Percentiles rank a stretch among this genome's conserved stretches.
phyloP scores from a whole-genome alignment of 2,113 vertebrate genomes.

The Australoheros scitulus region DNA sequence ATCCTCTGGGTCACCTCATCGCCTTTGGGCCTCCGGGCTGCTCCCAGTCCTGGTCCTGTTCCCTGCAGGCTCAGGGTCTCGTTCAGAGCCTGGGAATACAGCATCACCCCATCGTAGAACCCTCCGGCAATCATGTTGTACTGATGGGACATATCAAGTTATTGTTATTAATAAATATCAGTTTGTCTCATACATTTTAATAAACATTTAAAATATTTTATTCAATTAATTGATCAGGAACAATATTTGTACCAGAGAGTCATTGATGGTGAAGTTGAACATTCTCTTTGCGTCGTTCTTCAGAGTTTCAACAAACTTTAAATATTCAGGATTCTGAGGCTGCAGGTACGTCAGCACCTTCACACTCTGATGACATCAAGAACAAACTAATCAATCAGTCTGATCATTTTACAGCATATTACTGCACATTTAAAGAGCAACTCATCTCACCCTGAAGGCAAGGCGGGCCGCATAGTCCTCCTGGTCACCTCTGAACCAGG shows the following conservation, averaged over 20 bases:
- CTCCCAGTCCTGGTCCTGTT: neutral
- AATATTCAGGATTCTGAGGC: constrained; percentile 84
- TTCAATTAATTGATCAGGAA: neutral
- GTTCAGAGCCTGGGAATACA: constrained; percentile 89
- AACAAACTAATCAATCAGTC: neutral
- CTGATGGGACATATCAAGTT: constrained; percentile 18
- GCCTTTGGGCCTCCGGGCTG: constrained; percentile 37
- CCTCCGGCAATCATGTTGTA: constrained; percentile 90
- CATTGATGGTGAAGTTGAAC: constrained; percentile 86
- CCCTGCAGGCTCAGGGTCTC: constrained; percentile 85
- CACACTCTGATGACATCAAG: constrained; percentile 77
- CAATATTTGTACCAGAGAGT: constrained; percentile 79
- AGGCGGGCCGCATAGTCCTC: constrained; percentile 77
- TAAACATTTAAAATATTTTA: neutral
- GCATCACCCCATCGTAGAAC: constrained; percentile 91
- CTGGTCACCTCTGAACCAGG: constrained; percentile 85
- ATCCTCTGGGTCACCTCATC: constrained; percentile 80
- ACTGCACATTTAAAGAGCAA: neutral
- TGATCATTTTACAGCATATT: neutral
- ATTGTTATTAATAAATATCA: neutral
- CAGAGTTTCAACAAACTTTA: constrained; percentile 79
- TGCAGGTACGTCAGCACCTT: constrained; percentile 88
- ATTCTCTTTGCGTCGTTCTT: constrained; percentile 71
- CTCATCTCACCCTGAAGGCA: constrained; percentile 84
- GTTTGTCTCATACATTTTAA: neutral